phyloP scores from a whole-genome alignment of 1,140 invertebrate species.

The Cyphomyrmex costatus region DNA sequence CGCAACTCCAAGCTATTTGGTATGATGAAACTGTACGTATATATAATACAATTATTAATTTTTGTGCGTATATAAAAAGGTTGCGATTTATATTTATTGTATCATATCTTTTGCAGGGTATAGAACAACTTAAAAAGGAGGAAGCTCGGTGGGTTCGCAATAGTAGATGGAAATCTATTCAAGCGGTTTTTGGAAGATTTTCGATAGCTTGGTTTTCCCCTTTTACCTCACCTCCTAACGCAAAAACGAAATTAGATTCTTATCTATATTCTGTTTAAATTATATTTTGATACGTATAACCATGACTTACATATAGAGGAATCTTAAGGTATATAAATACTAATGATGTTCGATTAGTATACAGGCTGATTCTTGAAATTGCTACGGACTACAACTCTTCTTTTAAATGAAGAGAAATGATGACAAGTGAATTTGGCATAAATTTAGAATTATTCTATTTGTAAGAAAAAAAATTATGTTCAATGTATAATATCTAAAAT shows the following conservation, averaged over 20 bases:
- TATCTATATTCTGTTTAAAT: conserved; percentile 92
- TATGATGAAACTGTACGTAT: conserved; percentile 97
- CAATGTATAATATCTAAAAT: conserved; percentile 1
- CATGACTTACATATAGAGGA: conserved; percentile 51
- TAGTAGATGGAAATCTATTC: conserved; percentile 97
- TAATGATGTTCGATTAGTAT: conserved; percentile 46
- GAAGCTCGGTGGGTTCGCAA: conserved; percentile 96
- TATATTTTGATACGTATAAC: conserved; percentile 52
- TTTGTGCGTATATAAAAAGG: not conserved
- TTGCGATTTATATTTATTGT: conserved; percentile 22
- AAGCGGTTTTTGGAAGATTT: conserved; percentile 97
- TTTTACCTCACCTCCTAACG: conserved; percentile 93
- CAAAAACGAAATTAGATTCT: conserved; percentile 91
- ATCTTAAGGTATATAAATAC: conserved; percentile 72
- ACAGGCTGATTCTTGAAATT: not conserved
- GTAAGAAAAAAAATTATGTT: conserved; percentile 5
- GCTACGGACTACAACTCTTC: not conserved
- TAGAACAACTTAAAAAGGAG: conserved; percentile 98
- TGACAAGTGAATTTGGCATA: conserved; percentile 19
- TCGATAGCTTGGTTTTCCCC: conserved; percentile 98
- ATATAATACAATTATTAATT: conserved; percentile 12
- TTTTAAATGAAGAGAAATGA: not conserved
- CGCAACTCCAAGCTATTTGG: conserved; percentile 99
- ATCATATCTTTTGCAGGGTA: conserved; percentile 89
- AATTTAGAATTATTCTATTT: conserved; percentile 34